These are phyloP conservation scores for Megalonaias nervosa DNA, from an alignment of 1,140 invertebrate genomes.

Conservation along the genomic window DNA sequence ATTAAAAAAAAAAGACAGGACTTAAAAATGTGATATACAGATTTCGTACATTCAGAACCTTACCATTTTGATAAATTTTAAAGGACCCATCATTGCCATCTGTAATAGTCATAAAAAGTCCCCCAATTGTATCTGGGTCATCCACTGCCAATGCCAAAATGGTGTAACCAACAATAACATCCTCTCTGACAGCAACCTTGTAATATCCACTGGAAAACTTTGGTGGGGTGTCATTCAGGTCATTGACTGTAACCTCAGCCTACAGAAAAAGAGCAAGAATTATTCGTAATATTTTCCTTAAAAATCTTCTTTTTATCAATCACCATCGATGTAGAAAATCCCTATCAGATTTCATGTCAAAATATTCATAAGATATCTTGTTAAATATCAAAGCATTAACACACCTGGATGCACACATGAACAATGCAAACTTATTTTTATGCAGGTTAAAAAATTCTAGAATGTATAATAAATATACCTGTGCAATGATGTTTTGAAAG, in stretches of 20 bases:
- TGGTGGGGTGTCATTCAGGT: slow-evolving; percentile 68
- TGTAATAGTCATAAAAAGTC: slow-evolving; percentile 39
- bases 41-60: not conserved
- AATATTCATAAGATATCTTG: no score
- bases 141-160: slow-evolving; percentile 37
- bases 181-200: slow-evolving; percentile 46
- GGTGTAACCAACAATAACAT: slow-evolving; percentile 25
- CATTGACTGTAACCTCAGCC: slow-evolving; percentile 54
- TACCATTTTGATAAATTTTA: slow-evolving; percentile 47
- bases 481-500: no score
- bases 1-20: not conserved
- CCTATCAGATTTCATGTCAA: no score
- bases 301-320: no score
- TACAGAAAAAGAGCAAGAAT: slow-evolving; percentile 72
- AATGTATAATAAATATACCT: no score
- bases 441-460: no score
- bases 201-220: slow-evolving; percentile 58
- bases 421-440: no score
- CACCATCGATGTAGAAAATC: no score
- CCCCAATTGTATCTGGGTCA: slow-evolving; percentile 50
- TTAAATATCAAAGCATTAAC: no score
- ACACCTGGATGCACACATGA: no score
- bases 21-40: no score
- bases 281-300: not conserved
- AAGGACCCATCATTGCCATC: slow-evolving; percentile 44